These are phyloP conservation scores for Tachina lurida DNA, from an alignment of 2,888 invertebrate species.

Conservation along the genomic window DNA sequence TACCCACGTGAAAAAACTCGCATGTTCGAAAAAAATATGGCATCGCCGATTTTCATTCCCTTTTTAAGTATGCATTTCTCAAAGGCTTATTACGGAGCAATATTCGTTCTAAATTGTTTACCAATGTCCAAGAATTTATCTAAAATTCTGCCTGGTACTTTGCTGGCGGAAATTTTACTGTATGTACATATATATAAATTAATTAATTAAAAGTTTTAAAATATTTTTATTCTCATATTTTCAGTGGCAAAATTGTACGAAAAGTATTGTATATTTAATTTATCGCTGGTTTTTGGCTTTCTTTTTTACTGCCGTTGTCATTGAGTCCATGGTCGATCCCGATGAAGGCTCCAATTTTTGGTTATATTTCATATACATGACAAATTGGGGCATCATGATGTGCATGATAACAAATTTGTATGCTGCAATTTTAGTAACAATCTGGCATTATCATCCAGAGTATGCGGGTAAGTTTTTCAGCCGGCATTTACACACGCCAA, in stretches of 20 bases:
- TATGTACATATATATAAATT: background rate
- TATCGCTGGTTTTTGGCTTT: conserved; percentile 81
- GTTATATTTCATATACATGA: conserved; percentile 82
- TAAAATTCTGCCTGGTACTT: too few species aligned
- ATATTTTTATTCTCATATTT: conserved; percentile 55
- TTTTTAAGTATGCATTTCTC: too few species aligned
- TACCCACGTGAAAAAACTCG: too few species aligned
- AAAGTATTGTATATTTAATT: conserved; percentile 79
- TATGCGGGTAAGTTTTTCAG: conserved; percentile 78
- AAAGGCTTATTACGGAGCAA: too few species aligned
- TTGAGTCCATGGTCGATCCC: conserved; percentile 78
- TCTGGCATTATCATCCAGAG: conserved; percentile 82
- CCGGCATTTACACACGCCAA: too few species aligned
- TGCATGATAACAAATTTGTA: conserved; percentile 81
- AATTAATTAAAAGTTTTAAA: background rate
- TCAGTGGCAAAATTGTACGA: conserved; percentile 82
- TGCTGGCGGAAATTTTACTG: too few species aligned
- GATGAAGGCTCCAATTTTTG: conserved; percentile 75
- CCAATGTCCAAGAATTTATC: too few species aligned
- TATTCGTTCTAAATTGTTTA: too few species aligned
- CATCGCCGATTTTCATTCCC: too few species aligned
- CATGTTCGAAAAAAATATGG: too few species aligned
- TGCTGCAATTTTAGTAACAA: conserved; percentile 80
- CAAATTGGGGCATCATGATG: conserved; percentile 82
- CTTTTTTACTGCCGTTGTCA: conserved; percentile 80